A percentile compares a stretch with the other conserved stretches of the same genome.
Conservation (phyloP, 2,113 vertebrate species). For the Bubo bubo region DNA sequence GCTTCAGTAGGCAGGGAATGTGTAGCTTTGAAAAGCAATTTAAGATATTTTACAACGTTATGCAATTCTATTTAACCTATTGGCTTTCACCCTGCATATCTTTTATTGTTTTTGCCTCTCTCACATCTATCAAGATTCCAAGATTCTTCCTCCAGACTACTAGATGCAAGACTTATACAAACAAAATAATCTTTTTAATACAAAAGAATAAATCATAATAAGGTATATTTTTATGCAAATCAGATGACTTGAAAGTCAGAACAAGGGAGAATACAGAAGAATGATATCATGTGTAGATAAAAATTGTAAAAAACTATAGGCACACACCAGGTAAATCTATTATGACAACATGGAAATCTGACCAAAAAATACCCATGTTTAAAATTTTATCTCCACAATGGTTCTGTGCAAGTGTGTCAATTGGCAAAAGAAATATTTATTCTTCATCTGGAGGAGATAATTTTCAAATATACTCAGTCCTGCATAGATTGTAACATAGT, state of each 20-base stretch:
- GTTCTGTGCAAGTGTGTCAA: background rate
- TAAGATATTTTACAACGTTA: background rate
- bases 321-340: background rate
- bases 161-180: background rate
- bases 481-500: background rate
- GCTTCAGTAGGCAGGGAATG: background rate
- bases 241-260: background rate
- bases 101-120: background rate
- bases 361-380: fast-evolving
- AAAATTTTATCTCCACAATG: background rate
- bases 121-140: background rate
- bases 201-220: background rate
- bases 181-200: background rate
- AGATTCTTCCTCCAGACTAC: background rate
- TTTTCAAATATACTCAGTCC: background rate
- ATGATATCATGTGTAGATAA: background rate
- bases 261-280: background rate
- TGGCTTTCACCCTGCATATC: background rate
- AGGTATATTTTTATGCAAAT: background rate
- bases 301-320: background rate
- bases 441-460: background rate
- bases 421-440: background rate
- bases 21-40: background rate
- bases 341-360: background rate
- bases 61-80: background rate